Base-by-base conservation (phyloP, 2,797 vertebrate genomes). In the Clarias fuscus region DNA sequence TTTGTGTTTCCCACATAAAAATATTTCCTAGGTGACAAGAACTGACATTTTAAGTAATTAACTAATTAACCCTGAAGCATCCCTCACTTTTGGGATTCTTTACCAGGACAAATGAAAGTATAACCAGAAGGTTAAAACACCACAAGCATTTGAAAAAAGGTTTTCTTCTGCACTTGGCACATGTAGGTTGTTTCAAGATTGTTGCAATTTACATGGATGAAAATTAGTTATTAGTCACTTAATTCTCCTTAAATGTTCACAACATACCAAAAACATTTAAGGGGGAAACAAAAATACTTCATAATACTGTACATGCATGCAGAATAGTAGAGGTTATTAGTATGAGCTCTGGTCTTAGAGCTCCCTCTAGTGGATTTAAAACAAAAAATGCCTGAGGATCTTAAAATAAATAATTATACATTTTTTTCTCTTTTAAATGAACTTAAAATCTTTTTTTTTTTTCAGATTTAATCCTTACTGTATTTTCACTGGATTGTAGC, bases 311-410 rank as follows among this genome's bases (percentile, higher is more conserved):
- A 30, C 48, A n/a, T 76, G 3, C 40, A 67, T 17, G 7, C 68
- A 70, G 0, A 27, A n/a, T 43, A 20, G n/a, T 76, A 48, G 24
- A 75, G 17, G 17, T n/a, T 13, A 27, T 59, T 33, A 58, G 17
- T 68, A 24, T 5, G 22, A 24, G 33, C 18, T 0, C 24, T 85
- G 56, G 76, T 10, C 76, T 53, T 81, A 62, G 15, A 81, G 56
- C 20, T 7, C 65, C 77, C 65, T 85, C 84, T 85, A 53, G 77
- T 81, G 84, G 67, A 85, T 33, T 71, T 40, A 48, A 7, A 61
- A 79, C 33, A 33, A 27, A 10, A 30, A 78, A 58, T 43, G 59
- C 13, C 27, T 15, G 7, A 13, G 4, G 2, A 14, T 71, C 37
- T 18, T 71, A 37, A 20, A 71, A 40, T 71, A 8, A 37, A 71